Base-by-base conservation (phyloP, 2,113 vertebrate species). In the Nerophis ophidion region DNA sequence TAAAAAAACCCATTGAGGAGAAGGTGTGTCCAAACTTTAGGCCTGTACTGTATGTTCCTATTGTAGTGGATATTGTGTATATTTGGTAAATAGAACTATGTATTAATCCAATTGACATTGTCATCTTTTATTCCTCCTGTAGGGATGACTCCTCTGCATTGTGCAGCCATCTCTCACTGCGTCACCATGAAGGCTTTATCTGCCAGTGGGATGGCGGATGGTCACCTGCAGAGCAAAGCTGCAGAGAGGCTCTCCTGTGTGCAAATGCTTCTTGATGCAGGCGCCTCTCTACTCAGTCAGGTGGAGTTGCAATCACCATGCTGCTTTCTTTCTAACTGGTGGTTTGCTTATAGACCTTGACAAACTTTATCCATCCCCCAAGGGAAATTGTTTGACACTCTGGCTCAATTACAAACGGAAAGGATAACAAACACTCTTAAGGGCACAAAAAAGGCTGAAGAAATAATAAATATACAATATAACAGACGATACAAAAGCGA, bases 81-180 rank as follows among this genome's bases (percentile, higher is more conserved):
- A 3, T 26, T 26, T 26, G 26, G 26, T 26, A 26, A 26, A 2
- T 26, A 26, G 26, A 26, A 26, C 26, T 26, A 26, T 40, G 9
- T 3, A 8, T 40, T 8, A 1, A 40, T 40, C 9, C 8, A 40
- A 15, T 11, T 1, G 10, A 15, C 8, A 36, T 36, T 53, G 14
- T 13, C 3, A n/a, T 10, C 7, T 44, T 33, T 48, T 15, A 14
- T 71, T 34, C 38, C 63, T 48, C 14, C 40, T 49, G 58, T 48
- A 95, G 94, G 94, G 38, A 90, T 95, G 76, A 94, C 92, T 3
- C 90, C 94, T 0, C 85, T 96, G 51, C 93, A 96, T 81, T 93
- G 92, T 53, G 93, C 92, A 10, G 88, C 91, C 60, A 89, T 94
- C 60, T 91, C 93, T 34, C 91, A 94, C 79, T 89, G 91, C 3